These are phyloP conservation scores for Hycleus phaleratus DNA, from an alignment of 1,140 invertebrate genomes.

Conservation along the genomic window DNA sequence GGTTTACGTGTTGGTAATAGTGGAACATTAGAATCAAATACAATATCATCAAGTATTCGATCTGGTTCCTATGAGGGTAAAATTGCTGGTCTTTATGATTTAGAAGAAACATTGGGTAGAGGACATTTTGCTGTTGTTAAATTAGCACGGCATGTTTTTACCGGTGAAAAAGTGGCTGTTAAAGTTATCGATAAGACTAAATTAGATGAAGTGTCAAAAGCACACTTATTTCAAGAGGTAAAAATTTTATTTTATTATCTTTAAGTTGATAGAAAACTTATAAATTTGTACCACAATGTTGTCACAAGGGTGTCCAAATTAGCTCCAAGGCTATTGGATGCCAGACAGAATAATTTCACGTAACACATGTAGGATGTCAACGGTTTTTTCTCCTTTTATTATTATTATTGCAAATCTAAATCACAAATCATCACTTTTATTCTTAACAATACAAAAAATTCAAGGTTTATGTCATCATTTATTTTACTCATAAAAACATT, in stretches of 20 bases:
- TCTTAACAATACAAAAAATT: too few species aligned
- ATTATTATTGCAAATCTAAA: too few species aligned
- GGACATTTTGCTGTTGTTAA: constrained; percentile 99
- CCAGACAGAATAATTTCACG: too few species aligned
- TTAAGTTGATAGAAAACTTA: too few species aligned
- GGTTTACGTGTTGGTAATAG: constrained; percentile 16
- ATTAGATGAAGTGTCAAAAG: constrained; percentile 90
- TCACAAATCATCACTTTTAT: too few species aligned
- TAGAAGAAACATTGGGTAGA: constrained; percentile 87
- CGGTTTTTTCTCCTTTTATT: too few species aligned
- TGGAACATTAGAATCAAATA: constrained; percentile 12
- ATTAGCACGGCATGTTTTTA: constrained; percentile 96
- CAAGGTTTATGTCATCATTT: too few species aligned
- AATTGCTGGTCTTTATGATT: constrained; percentile 94
- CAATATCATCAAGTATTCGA: constrained; percentile 13
- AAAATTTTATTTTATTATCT: constrained; percentile 1
- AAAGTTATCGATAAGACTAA: constrained; percentile 98
- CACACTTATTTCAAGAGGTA: constrained; percentile 95
- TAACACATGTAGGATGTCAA: too few species aligned
- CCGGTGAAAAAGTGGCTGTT: constrained; percentile 94
- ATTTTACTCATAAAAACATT: too few species aligned
- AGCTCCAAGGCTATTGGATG: too few species aligned
- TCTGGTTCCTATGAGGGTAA: constrained; percentile 67
- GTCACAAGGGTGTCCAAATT: too few species aligned
- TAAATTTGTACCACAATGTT: too few species aligned